Conservation (phyloP, 1,140 invertebrate species). For the Drepana arcuata region DNA sequence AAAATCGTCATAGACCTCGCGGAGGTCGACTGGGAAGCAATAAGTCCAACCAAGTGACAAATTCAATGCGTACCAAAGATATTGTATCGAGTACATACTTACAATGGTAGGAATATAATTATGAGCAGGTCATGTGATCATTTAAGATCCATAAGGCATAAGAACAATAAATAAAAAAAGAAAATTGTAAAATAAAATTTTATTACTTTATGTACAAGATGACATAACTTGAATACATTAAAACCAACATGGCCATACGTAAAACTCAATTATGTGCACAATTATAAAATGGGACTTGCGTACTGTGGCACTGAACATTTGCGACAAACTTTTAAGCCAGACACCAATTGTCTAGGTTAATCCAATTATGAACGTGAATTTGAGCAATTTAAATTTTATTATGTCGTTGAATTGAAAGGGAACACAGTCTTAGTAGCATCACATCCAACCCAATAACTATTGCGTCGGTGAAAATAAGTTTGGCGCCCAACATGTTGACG, state of each 20-base stretch:
- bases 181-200: constrained; percentile 68
- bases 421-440: background rate
- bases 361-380: background rate
- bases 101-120: no score
- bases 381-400: background rate
- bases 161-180: constrained; percentile 16
- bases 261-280: background rate
- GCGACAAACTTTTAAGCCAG: background rate
- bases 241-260: constrained; percentile 21
- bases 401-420: background rate
- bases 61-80: background rate
- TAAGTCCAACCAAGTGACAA: constrained; percentile 21
- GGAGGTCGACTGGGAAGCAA: constrained; percentile 17
- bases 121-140: constrained; percentile 3
- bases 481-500: no score
- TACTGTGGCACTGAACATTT: background rate
- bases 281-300: no score
- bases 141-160: constrained; percentile 2
- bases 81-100: constrained; percentile 6
- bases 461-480: background rate
- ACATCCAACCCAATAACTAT: no score
- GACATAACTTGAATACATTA: constrained; percentile 37
- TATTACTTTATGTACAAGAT: constrained; percentile 68
- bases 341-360: background rate
- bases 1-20: constrained; percentile 81